phyloP scores from a whole-genome alignment of 2,797 vertebrate species.

The Melopsittacus undulatus region DNA sequence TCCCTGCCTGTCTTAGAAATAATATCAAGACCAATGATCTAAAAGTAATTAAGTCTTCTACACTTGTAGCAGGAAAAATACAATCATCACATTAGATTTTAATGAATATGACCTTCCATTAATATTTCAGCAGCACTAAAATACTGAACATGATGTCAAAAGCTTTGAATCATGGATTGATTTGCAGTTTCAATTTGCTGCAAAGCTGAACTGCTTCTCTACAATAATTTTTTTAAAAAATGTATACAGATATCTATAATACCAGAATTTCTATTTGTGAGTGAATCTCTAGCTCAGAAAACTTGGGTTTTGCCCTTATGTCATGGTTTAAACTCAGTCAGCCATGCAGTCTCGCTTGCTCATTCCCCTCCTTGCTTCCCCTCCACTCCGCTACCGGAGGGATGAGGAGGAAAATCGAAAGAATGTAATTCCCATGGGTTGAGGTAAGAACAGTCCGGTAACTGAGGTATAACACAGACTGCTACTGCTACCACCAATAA shows the following conservation, averaged over 20 bases:
- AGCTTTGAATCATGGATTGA: not conserved
- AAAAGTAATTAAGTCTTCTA: conserved; percentile 9
- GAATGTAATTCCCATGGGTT: too few relatives aligned
- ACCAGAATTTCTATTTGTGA: not conserved
- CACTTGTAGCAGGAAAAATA: not conserved
- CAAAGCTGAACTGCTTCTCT: not conserved
- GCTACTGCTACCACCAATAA: too few relatives aligned
- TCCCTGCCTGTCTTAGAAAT: not conserved
- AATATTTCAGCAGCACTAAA: not conserved
- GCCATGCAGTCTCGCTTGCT: too few relatives aligned
- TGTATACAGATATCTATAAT: accelerated
- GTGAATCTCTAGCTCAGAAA: not conserved
- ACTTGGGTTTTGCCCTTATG: not conserved
- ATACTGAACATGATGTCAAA: not conserved
- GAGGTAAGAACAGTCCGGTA: too few relatives aligned
- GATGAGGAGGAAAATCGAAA: too few relatives aligned
- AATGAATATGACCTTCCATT: conserved; percentile 23
- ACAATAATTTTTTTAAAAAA: not conserved
- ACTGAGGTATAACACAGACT: too few relatives aligned
- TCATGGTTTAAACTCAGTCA: too few relatives aligned
- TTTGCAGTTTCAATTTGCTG: not conserved
- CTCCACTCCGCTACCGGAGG: too few relatives aligned
- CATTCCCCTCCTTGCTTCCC: too few relatives aligned
- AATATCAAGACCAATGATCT: not conserved
- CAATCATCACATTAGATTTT: not conserved